Evolutionary conservation across 2,113 vertebrate species (phyloP).

Genomic region (Plotosus lineatus): DNA sequence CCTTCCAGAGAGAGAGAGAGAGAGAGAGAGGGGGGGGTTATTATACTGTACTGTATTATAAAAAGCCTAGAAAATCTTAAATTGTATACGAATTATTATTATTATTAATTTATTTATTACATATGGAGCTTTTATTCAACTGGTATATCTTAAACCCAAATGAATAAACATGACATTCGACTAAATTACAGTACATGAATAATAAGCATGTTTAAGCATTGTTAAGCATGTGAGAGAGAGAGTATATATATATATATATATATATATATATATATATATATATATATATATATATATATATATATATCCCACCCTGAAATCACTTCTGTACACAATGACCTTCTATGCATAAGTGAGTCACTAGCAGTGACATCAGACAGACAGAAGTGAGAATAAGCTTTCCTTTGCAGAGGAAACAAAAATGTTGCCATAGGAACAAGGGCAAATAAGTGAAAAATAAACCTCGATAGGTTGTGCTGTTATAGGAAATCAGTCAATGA

Average conservation of each 20-base stretch:
- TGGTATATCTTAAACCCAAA: not conserved
- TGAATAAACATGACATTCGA: not conserved
- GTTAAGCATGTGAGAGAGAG: too few species aligned
- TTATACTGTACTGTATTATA: too few species aligned
- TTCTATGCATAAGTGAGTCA: constrained; percentile 6
- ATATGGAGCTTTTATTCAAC: too few species aligned
- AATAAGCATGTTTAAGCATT: not conserved
- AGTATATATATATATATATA: too few species aligned
- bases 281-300: too few species aligned
- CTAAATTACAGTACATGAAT: not conserved
- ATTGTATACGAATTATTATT: too few species aligned
- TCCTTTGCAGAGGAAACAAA: constrained; percentile 9
- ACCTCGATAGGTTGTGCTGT: not conserved
- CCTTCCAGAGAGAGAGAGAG: constrained; percentile 24
- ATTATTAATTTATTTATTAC: too few species aligned
- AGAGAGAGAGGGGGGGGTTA: not conserved
- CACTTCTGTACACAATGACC: not conserved
- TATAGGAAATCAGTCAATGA: not conserved
- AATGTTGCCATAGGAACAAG: constrained; percentile 28
- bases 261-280: too few species aligned
- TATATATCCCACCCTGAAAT: not conserved
- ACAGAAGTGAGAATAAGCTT: not conserved
- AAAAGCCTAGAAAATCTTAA: too few species aligned
- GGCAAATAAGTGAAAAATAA: not conserved
- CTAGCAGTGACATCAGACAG: not conserved